Percentiles rank a stretch among this genome's conserved stretches.
Conservation (phyloP, 2,888 invertebrate species). For the Arctia plantaginis region DNA sequence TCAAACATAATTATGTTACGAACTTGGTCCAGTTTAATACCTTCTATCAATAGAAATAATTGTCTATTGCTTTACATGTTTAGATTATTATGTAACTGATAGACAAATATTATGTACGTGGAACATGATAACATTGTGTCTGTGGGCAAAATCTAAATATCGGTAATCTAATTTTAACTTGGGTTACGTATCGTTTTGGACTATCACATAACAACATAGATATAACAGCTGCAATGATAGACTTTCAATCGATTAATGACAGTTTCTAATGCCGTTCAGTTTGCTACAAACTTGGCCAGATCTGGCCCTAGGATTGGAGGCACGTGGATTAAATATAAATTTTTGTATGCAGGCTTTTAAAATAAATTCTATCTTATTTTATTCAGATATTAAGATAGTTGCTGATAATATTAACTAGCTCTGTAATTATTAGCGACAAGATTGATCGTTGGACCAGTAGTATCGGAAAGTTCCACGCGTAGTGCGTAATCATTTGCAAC, state of each 20-base stretch:
- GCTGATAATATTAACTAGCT: not conserved
- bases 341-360: not conserved
- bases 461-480: not conserved
- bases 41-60: not conserved
- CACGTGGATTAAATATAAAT: not conserved
- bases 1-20: too few relatives aligned
- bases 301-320: not conserved
- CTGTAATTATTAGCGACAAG: not conserved
- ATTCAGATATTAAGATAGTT: not conserved
- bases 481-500: not conserved
- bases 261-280: not conserved
- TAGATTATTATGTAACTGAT: not conserved
- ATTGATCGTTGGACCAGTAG: not conserved
- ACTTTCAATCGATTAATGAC: not conserved
- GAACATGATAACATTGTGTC: constrained; percentile 1
- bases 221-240: not conserved
- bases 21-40: not conserved
- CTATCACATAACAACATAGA: not conserved
- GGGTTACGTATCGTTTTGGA: constrained; percentile 1
- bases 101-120: not conserved
- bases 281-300: not conserved
- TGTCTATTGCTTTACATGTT: not conserved
- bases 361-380: not conserved
- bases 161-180: not conserved
- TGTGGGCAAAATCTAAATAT: not conserved